Percentiles rank a stretch among this genome's conserved stretches.
Conservation (phyloP, 2,113 vertebrate genomes). For the Montifringilla adamsi region DNA sequence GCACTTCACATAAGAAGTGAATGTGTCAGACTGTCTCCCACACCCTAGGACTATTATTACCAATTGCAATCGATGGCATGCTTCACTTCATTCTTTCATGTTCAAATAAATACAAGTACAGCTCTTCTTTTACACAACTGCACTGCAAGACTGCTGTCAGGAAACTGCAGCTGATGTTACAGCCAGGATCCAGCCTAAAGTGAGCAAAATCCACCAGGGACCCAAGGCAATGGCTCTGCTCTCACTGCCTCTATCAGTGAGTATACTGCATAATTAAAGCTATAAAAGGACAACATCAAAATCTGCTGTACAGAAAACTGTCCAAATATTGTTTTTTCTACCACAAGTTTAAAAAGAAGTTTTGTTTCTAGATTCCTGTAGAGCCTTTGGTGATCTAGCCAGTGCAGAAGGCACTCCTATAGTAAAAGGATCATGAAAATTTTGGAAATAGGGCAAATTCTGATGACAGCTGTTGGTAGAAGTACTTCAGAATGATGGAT, state of each 20-base stretch:
- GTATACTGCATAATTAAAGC: background rate
- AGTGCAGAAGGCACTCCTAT: background rate
- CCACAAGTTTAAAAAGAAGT: background rate
- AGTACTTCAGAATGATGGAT: background rate
- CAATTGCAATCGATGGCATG: background rate
- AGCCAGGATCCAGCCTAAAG: background rate
- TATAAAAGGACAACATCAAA: background rate
- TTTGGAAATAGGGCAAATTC: background rate
- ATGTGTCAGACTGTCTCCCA: background rate
- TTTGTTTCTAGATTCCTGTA: background rate
- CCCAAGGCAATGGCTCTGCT: background rate
- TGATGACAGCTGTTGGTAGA: background rate
- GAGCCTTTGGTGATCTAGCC: background rate
- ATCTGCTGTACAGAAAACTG: fast-evolving
- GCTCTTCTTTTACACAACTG: background rate
- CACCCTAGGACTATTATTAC: background rate
- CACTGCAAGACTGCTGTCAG: background rate
- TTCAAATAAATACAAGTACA: background rate
- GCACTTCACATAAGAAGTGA: background rate
- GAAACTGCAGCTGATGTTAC: background rate
- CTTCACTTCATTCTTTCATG: background rate
- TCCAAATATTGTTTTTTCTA: background rate
- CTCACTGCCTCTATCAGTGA: too few relatives aligned
- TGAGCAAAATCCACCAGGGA: background rate
- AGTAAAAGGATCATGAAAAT: background rate